These are phyloP conservation scores for Actenoides lindsayi DNA, from an alignment of 2,113 vertebrate species.

Conservation along the genomic window DNA sequence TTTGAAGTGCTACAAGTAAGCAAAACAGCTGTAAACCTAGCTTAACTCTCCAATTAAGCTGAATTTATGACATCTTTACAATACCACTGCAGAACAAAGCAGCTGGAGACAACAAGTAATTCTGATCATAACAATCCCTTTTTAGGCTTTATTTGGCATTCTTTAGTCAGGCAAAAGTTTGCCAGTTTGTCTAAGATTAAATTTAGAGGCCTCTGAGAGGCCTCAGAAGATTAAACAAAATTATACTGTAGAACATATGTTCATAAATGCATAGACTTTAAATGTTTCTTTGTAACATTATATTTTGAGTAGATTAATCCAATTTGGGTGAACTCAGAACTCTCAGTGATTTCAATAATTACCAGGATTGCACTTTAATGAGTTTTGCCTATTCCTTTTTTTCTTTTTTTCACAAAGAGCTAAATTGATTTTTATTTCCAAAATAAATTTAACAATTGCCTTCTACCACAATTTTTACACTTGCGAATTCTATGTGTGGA, in stretches of 20 bases:
- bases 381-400: neutral
- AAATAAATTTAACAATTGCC: conserved; percentile 48
- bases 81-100: neutral
- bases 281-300: conserved; percentile 10
- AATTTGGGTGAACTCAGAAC: conserved; percentile 7
- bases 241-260: neutral
- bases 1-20: neutral
- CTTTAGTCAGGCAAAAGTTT: neutral
- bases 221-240: conserved; percentile 22
- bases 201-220: neutral
- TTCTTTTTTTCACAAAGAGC: neutral
- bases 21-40: neutral
- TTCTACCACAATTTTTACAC: neutral
- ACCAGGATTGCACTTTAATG: neutral
- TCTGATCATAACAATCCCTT: neutral
- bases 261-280: neutral
- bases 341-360: neutral
- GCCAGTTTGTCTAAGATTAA: neutral
- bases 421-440: conserved; percentile 45
- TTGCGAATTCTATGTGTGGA: neutral
- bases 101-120: neutral
- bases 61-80: conserved; percentile 2
- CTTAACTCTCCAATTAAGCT: neutral
- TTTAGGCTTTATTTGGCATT: conserved; percentile 36
- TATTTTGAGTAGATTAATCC: conserved; percentile 36